phyloP scores from a whole-genome alignment of 2,888 invertebrate genomes.

The Lepetodrilus schrolli region DNA sequence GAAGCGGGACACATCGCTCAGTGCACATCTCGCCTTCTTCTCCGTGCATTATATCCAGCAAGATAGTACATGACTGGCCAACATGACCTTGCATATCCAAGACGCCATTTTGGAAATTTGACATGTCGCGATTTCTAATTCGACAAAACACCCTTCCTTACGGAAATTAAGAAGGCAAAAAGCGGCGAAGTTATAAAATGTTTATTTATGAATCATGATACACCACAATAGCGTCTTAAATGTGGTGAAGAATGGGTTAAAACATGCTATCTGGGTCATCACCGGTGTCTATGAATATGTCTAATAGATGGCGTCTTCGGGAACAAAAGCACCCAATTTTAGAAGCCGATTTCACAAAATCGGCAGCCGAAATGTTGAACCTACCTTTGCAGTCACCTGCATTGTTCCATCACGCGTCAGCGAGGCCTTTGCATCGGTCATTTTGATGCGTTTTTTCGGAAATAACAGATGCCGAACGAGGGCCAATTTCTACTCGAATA shows the following conservation, averaged over 20 bases:
- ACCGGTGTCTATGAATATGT: slow-evolving; percentile 7
- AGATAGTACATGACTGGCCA: slow-evolving; percentile 26
- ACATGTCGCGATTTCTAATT: slow-evolving; percentile 30
- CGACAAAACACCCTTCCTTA: background rate
- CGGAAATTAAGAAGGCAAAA: slow-evolving; percentile 37
- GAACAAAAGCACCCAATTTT: slow-evolving; percentile 34
- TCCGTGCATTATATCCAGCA: no score
- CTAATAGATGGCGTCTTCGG: slow-evolving; percentile 38
- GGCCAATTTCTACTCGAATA: slow-evolving; percentile 53
- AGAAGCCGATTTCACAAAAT: slow-evolving; percentile 32
- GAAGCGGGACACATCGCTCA: background rate
- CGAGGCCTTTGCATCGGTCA: slow-evolving; percentile 64
- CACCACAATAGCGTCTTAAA: slow-evolving; percentile 40
- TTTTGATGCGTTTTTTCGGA: slow-evolving; percentile 51
- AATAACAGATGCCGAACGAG: slow-evolving; percentile 46
- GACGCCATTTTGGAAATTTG: slow-evolving; percentile 57
- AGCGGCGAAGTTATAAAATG: background rate
- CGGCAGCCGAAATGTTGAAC: slow-evolving; percentile 38
- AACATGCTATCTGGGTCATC: slow-evolving; percentile 39
- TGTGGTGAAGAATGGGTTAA: slow-evolving; percentile 27
- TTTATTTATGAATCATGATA: slow-evolving; percentile 23
- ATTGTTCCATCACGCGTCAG: slow-evolving; percentile 67
- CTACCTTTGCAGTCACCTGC: slow-evolving; percentile 70
- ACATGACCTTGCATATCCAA: slow-evolving; percentile 41
- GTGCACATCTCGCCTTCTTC: no score